Percentiles rank a stretch among this genome's conserved stretches.
Evolutionary conservation across 92 coral and sea anemone species (phyloP).

Genomic region (Heteractis magnifica): DNA sequence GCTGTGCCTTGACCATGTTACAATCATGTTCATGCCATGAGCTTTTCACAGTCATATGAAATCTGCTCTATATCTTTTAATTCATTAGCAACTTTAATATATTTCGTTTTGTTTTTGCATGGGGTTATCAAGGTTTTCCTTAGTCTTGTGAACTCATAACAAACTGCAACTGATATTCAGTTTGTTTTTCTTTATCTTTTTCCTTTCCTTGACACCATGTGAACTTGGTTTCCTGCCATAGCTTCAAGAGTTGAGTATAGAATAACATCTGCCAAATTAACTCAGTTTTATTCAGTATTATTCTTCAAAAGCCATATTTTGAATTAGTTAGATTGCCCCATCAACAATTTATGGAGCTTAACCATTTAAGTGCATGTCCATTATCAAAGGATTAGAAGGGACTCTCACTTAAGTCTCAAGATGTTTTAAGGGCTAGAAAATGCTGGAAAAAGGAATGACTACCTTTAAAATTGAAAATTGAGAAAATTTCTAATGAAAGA

Average conservation of each 20-base stretch:
- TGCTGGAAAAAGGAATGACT: no score
- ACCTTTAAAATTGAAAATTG: no score
- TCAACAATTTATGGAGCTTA: neutral
- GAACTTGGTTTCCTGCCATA: neutral
- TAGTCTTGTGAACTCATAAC: neutral
- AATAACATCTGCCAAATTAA: neutral
- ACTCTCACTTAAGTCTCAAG: no score
- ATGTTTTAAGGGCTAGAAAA: no score
- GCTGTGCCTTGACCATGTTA: no score
- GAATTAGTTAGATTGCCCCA: neutral
- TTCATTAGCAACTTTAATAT: no score
- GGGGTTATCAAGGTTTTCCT: neutral
- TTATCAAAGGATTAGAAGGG: no score
- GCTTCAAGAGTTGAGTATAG: neutral
- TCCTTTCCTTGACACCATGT: neutral
- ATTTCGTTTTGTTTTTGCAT: neutral
- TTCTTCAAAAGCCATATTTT: neutral
- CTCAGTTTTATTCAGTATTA: neutral
- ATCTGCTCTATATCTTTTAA: no score
- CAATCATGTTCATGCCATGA: no score
- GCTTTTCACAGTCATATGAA: no score
- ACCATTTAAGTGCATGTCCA: no score
- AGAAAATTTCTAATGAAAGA: no score
- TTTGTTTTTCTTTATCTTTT: neutral
- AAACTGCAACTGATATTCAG: neutral